A percentile compares a stretch with the other conserved stretches of the same genome.
Conservation (phyloP, 2,113 vertebrate species). For the Actinemys pallida region DNA sequence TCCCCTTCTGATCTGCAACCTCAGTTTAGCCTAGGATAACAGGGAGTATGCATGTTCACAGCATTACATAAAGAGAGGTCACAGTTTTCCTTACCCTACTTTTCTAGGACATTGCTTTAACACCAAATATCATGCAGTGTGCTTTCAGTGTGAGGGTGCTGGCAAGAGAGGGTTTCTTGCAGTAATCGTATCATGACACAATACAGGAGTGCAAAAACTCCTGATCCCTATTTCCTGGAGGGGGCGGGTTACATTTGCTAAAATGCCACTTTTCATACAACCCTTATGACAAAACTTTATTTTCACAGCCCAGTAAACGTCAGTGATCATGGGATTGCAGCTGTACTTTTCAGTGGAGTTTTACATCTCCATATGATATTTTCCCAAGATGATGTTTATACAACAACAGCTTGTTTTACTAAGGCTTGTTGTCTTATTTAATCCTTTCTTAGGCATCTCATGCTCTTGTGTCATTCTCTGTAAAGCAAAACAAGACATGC, state of each 20-base stretch:
- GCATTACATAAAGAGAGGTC: neutral
- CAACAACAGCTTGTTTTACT: neutral
- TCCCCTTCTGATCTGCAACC: neutral
- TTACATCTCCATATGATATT: neutral
- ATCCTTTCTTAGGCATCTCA: constrained; percentile 16
- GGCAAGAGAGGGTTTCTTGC: neutral
- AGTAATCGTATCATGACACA: neutral
- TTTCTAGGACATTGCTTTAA: neutral
- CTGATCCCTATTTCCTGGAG: neutral
- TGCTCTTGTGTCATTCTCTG: neutral
- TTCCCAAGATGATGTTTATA: constrained; percentile 4
- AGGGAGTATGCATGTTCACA: neutral
- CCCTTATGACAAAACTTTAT: neutral
- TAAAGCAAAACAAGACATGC: constrained; percentile 9
- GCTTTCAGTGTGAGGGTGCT: neutral
- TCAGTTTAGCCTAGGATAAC: neutral
- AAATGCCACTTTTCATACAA: neutral
- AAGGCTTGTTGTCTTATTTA: neutral
- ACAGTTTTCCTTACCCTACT: neutral
- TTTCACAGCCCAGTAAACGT: constrained; percentile 20
- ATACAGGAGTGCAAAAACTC: neutral
- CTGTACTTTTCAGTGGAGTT: neutral
- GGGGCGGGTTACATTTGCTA: neutral
- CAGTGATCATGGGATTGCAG: neutral
- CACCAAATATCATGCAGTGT: neutral